These are phyloP conservation scores for Zaprionus bogoriensis DNA, from an alignment of 2,888 invertebrate species.

Conservation along the genomic window DNA sequence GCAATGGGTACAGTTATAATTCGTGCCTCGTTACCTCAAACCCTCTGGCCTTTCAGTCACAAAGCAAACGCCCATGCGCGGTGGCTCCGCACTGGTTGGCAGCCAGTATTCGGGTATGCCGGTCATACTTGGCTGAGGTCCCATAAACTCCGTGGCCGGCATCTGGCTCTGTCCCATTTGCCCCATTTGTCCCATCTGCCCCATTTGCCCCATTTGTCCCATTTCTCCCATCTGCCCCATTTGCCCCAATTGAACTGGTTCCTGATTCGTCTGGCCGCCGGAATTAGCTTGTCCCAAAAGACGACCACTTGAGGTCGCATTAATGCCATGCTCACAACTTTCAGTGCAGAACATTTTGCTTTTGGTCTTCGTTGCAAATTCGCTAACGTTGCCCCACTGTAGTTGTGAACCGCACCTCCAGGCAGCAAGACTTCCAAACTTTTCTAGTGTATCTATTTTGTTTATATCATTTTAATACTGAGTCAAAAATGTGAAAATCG, in stretches of 20 bases:
- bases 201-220: not conserved
- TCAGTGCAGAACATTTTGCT: conserved; percentile 54
- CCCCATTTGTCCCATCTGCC: not conserved
- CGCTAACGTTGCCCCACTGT: conserved; percentile 8
- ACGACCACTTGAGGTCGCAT: conserved; percentile 36
- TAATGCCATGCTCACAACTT: conserved; percentile 47
- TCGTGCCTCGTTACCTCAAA: too few species aligned
- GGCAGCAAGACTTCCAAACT: conserved; percentile 1
- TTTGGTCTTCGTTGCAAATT: not conserved
- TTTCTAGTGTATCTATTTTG: conserved; percentile 1
- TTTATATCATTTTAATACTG: conserved; percentile 21
- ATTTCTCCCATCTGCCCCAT: not conserved
- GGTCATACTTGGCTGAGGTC: not conserved
- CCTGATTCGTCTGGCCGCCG: not conserved
- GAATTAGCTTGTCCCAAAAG: conserved; percentile 1
- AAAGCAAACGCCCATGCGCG: conserved; percentile 47
- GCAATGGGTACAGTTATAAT: not conserved
- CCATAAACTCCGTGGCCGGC: too few species aligned
- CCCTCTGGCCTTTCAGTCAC: conserved; percentile 59
- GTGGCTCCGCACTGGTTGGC: conserved; percentile 12
- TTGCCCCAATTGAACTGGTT: not conserved
- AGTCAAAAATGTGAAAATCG: not conserved
- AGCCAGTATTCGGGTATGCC: conserved; percentile 6
- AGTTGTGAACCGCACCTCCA: conserved; percentile 10
- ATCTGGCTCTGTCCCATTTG: not conserved